A percentile compares a stretch with the other conserved stretches of the same genome.
Evolutionary conservation across 2,888 invertebrate genomes (phyloP).

Genomic region (Xestia sexstrigata): DNA sequence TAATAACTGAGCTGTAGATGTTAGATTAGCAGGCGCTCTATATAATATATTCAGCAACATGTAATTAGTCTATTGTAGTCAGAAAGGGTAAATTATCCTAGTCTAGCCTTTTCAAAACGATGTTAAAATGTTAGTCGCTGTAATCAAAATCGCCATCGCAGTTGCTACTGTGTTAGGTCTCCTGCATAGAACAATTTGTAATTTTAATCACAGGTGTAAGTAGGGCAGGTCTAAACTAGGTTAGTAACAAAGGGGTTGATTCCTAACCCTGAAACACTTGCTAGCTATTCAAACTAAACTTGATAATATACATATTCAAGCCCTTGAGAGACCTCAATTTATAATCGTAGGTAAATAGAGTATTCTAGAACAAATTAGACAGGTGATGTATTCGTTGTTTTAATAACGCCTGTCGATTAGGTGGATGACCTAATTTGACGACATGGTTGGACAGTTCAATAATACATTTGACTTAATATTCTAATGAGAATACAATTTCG

Average conservation of each 20-base stretch:
- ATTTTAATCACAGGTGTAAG: conserved; percentile 69
- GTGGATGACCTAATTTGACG: conserved; percentile 27
- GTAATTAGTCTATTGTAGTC: too few relatives aligned
- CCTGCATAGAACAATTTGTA: conserved; percentile 68
- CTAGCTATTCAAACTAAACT: conserved; percentile 48
- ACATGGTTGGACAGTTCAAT: conserved; percentile 23
- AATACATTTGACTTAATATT: conserved; percentile 11
- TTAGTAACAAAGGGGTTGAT: conserved; percentile 62
- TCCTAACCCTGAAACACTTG: conserved; percentile 62
- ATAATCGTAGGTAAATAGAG: conserved; percentile 9
- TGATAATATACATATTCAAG: too few relatives aligned
- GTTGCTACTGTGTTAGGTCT: not conserved
- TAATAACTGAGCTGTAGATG: not conserved
- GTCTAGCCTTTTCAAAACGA: not conserved
- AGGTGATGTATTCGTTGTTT: conserved; percentile 16
- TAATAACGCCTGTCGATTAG: conserved; percentile 25
- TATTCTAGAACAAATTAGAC: conserved; percentile 26
- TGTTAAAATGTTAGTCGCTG: not conserved
- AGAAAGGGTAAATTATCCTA: too few relatives aligned
- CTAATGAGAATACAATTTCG: not conserved
- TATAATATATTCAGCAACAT: too few relatives aligned
- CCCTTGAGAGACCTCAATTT: not conserved
- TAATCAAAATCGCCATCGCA: not conserved
- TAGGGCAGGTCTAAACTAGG: conserved; percentile 64
- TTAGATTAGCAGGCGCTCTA: not conserved